phyloP scores from a whole-genome alignment of 2,797 vertebrate species.

The Propithecus perrieri region DNA sequence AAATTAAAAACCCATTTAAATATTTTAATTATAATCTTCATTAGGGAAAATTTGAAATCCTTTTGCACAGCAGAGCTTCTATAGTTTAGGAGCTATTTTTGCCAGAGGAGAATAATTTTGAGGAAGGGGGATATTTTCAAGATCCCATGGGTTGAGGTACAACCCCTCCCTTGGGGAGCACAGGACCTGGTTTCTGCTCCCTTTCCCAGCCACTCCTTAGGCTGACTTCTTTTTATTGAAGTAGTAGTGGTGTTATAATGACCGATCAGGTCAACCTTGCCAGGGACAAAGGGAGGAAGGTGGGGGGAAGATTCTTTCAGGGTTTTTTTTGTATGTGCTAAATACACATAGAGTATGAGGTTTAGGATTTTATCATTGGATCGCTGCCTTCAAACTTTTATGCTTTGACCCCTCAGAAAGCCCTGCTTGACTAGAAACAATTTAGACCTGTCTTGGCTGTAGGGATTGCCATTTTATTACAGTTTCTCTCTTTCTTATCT shows the following conservation, averaged over 20 bases:
- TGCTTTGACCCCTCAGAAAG: not conserved
- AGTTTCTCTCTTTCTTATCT: not conserved
- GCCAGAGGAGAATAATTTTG: not conserved
- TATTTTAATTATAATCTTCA: slow-evolving; percentile 74
- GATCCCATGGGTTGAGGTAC: not conserved
- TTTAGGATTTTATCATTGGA: not conserved
- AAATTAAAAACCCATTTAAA: slow-evolving; percentile 57
- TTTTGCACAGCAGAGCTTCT: not conserved
- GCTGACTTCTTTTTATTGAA: not conserved
- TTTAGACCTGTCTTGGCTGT: not conserved
- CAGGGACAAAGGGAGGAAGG: not conserved
- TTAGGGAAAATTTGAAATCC: slow-evolving; percentile 50
- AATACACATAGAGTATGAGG: not conserved
- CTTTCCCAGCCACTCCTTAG: not conserved
- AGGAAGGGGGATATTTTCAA: slow-evolving; percentile 12
- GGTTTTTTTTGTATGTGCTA: not conserved
- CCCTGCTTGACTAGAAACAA: slow-evolving; percentile 9
- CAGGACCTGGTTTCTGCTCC: not conserved
- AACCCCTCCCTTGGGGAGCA: not conserved
- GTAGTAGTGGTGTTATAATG: not conserved
- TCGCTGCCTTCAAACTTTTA: not conserved
- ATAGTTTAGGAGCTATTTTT: not conserved
- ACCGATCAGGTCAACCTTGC: not conserved
- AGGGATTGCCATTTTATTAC: not conserved
- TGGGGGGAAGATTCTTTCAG: not conserved